Percentiles rank a stretch among this genome's conserved stretches.
phyloP scores from a whole-genome alignment of 2,888 invertebrate species.

The Tetragonisca angustula region DNA sequence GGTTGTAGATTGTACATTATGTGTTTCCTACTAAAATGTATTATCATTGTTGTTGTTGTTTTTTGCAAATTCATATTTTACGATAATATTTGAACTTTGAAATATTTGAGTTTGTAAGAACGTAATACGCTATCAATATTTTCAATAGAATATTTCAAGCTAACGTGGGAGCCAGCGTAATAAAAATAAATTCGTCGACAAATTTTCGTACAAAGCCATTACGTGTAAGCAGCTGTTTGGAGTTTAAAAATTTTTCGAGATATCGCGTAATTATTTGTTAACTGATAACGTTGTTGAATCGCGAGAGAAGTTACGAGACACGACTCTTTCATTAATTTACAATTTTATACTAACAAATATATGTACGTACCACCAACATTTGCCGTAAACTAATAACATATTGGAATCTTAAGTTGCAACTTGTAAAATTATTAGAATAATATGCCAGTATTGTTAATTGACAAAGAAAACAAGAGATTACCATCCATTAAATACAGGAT shows the following conservation, averaged over 20 bases:
- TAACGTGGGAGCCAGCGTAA: not conserved
- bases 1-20: too few relatives aligned
- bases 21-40: too few relatives aligned
- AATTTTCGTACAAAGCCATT: not conserved
- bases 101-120: not conserved
- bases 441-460: accelerated
- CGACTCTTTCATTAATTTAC: too few relatives aligned
- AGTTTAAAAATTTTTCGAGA: not conserved
- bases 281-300: not conserved
- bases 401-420: not conserved
- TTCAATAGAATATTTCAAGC: not conserved
- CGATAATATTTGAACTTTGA: not conserved
- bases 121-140: not conserved
- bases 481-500: too few relatives aligned
- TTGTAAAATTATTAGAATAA: not conserved
- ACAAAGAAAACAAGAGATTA: not conserved
- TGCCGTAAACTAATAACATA: too few relatives aligned
- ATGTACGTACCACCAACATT: too few relatives aligned
- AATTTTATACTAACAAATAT: too few relatives aligned
- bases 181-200: not conserved
- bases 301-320: too few relatives aligned
- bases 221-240: accelerated
- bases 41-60: too few relatives aligned
- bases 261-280: not conserved
- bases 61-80: not conserved